A percentile compares a stretch with the other conserved stretches of the same genome.
Evolutionary conservation across 1,140 invertebrate genomes (phyloP).

Genomic region (Danaus melanippus): DNA sequence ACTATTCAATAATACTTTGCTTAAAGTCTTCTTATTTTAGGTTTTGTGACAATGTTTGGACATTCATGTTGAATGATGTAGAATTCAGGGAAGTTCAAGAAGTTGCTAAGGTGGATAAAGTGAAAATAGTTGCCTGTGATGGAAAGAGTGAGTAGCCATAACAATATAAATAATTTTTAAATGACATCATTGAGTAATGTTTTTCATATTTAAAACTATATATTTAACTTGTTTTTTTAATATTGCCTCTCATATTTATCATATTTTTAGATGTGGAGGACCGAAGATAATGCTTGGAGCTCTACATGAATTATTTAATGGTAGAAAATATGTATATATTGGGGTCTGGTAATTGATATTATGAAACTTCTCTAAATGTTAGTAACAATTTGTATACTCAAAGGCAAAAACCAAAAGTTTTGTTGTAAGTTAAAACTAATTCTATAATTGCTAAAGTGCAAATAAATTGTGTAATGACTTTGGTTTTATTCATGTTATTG

Average conservation of each 20-base stretch:
- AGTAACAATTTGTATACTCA: too few relatives aligned
- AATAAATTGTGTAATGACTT: too few relatives aligned
- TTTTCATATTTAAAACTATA: too few relatives aligned
- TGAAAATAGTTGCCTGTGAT: constrained; percentile 99
- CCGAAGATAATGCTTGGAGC: constrained; percentile 35
- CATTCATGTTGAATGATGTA: constrained; percentile 98
- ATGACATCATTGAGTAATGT: too few relatives aligned
- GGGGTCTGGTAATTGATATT: too few relatives aligned
- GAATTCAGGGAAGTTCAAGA: constrained; percentile 98
- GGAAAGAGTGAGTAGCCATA: constrained; percentile 84
- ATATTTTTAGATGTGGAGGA: constrained; percentile 57
- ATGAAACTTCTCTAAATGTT: too few relatives aligned
- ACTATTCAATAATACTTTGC: background rate
- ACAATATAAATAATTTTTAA: too few relatives aligned
- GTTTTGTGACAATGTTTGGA: constrained; percentile 99
- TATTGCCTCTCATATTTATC: background rate
- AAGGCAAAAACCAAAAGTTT: too few relatives aligned
- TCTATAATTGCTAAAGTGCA: too few relatives aligned
- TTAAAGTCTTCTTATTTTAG: constrained; percentile 34
- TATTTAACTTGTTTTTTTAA: background rate
- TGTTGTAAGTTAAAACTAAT: too few relatives aligned
- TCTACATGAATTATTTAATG: constrained; percentile 6
- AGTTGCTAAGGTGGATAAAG: constrained; percentile 94
- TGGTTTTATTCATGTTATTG: too few relatives aligned
- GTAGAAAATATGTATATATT: too few relatives aligned